Evolutionary conservation across 2,113 vertebrate species (phyloP), one percentile per base, ranked within the genome.

Genomic region (Mirounga angustirostris): DNA sequence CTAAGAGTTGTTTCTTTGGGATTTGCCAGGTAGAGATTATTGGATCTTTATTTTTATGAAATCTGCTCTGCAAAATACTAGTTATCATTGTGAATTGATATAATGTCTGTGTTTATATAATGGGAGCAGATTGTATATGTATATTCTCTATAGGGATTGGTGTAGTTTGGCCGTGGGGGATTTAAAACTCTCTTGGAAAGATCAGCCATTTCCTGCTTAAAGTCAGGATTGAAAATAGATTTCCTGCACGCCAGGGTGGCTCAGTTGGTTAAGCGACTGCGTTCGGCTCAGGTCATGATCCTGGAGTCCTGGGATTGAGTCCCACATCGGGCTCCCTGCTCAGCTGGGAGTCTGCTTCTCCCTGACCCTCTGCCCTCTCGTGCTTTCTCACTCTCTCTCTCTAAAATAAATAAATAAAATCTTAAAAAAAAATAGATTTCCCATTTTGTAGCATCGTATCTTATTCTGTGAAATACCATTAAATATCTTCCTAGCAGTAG

Each of bases 11-110:
- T 91, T 96, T 97, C 58, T 86, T 94, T 95, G 28, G 54, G 21
- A 82, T 85, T 92, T 89, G 0, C 30, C 14, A 86, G 54, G 65
- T 82, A 92, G 82, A 73, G 9, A 9, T 82, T 83, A 78, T 22
- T 92, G 36, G 40, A 80, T 74, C 24, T 97, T 96, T 96, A 54
- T 93, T 83, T 81, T 43, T 46, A 54, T 86, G 58, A 95, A 67
- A 78, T 93, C 73, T 74, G 8, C 58, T 58, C 24, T 85, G 46
- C 0, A 93, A 71, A 93, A 59, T 85, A 89, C 24, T 71, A 33
- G 9, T 71, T 93, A 89, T 87, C 28, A 5, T n/a, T 84, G 26
- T 93, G 63, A 69, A 67, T 95, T 76, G 92, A 56, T 84, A 43
- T 1, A 52, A 26, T 69, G 6, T 58, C 50, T 94, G 46, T 71